phyloP scores from a whole-genome alignment of 2,113 vertebrate species.

The Prietella phreatophila region DNA sequence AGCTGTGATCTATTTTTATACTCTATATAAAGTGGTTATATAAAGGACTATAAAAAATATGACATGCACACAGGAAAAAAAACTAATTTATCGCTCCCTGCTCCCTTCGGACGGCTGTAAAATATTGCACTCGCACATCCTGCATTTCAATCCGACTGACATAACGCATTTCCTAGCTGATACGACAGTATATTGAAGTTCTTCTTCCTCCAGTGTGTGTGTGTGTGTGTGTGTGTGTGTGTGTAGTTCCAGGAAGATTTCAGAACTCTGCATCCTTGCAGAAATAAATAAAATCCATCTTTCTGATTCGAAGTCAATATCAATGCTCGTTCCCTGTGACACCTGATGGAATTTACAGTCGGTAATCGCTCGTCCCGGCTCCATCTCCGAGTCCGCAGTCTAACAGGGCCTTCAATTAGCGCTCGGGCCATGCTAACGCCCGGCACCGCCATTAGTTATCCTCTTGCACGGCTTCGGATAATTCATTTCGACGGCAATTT shows the following conservation, averaged over 20 bases:
- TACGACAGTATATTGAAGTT: slow-evolving; percentile 14
- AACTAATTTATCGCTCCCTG: background rate
- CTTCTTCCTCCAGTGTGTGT: slow-evolving; percentile 15
- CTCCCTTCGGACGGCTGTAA: background rate
- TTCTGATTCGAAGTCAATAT: background rate
- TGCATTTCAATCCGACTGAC: background rate
- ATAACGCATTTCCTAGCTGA: background rate
- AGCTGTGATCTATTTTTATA: background rate
- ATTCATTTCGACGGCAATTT: slow-evolving; percentile 67
- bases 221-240: slow-evolving; percentile 25
- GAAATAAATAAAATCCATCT: background rate
- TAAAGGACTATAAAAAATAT: background rate
- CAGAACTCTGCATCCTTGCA: background rate
- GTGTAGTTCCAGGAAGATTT: slow-evolving; percentile 42
- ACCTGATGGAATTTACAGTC: slow-evolving; percentile 51
- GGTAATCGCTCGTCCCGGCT: slow-evolving; percentile 54
- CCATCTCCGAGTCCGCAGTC: slow-evolving; percentile 65
- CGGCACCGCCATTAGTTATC: slow-evolving; percentile 61
- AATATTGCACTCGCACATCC: background rate
- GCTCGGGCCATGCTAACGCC: slow-evolving; percentile 54
- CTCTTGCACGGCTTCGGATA: slow-evolving; percentile 54
- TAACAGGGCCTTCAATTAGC: slow-evolving; percentile 63
- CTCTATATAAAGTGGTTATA: background rate
- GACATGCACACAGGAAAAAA: background rate
- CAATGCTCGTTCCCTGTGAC: background rate